Evolutionary conservation across 2,888 invertebrate species (phyloP), one percentile per base, ranked within the genome.

Genomic region (Orgyia antiqua): DNA sequence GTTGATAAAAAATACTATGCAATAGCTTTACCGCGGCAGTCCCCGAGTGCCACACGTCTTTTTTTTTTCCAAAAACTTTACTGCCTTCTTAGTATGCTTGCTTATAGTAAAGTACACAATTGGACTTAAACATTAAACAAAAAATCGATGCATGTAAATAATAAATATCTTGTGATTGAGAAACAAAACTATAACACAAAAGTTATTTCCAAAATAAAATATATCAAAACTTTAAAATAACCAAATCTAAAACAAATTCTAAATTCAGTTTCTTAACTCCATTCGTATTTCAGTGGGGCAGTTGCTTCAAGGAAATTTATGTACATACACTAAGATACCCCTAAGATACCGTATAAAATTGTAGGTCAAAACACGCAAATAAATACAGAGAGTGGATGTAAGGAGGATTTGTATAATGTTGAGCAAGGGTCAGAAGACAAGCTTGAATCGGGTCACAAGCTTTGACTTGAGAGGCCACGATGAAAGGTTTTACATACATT

Each of bases 401-500:
- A 58, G 53, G 42, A 56, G 61, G 68, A 69, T 71, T 68, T 58
- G 68, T 64, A 64, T 70, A 68, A 67, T 66, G 58, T 50, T 27
- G 45, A 45, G 46, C 51, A 52, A 53, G 58, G 68, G 69, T 67
- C 67, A 64, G 53, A 55, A 57, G 58, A 57, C 55, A 51, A 45
- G 56, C 43, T 41, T 31, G 54, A 59, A 60, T 45, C 51, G 54
- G 62, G 63, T 62, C 63, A 52, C 48, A 47, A 49, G 62, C 54
- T 65, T 60, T 56, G 45, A 28, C 42, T 50, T 38, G 45, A 57
- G 53, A 52, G 53, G 58, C 53, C 54, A 44, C 64, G 60, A 52
- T 59, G 58, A 64, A 64, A 64, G 64, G 58, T 64, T 68, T 68
- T 65, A 67, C 65, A 64, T 68, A 64, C 47, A 64, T 62, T 65